Evolutionary conservation across 2,888 invertebrate genomes (phyloP), one percentile per base, ranked within the genome.

Genomic region (Mythimna pallens): DNA sequence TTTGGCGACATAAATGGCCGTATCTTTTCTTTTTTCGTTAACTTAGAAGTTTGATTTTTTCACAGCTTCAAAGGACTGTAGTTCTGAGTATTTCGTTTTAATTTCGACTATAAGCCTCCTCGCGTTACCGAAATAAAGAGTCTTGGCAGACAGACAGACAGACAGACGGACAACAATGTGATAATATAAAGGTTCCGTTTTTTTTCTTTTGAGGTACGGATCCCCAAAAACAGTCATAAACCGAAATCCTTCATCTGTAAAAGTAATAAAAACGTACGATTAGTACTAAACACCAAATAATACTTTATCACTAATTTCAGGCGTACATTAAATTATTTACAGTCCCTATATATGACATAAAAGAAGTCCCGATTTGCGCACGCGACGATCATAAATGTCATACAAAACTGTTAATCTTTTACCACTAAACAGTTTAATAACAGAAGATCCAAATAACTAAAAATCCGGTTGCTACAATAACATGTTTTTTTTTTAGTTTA

Each of bases 221-320:
- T n/a, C n/a, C n/a, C n/a, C n/a, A n/a, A 70, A 83, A 83, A 72
- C 66, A 61, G 52, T 58, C 80, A 61, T 83, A 70, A 68, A 77
- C 14, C 7, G 68, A 76, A 70, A 75, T 66, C 64, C 54, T 83
- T 79, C 57, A 66, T 61, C 85, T 85, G 87, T 85, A 79, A 87
- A 79, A 80, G 76, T 61, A 87, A 89, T 87, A 93, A 94, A 93
- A 90, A 84, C 84, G 86, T 78, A 87, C 92, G 94, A 94, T 95
- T 93, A 94, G 89, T 91, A 92, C 92, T 94, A 93, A 95, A 93
- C 89, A 90, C 88, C 86, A 87, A 88, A 91, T 93, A 91, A 94
- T 91, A 88, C 91, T 93, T 93, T 93, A 93, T 93, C 93, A 90
- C 88, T 80, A 84, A 87, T 89, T 88, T 86, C 83, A 87, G 81